Conservation (phyloP, 2,797 vertebrate genomes). For the Argya squamiceps region DNA sequence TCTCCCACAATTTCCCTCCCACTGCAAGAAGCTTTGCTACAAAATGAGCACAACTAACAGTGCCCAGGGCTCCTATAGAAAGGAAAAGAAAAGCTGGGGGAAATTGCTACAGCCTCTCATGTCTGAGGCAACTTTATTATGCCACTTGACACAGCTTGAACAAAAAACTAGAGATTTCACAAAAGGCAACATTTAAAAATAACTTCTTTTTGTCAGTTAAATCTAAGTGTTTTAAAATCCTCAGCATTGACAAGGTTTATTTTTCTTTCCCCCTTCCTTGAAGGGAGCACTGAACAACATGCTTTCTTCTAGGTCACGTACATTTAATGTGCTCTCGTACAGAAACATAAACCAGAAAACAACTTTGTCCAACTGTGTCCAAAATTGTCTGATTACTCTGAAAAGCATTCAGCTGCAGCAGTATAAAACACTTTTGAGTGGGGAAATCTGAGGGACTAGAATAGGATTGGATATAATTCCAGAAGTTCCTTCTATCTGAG, state of each 20-base stretch:
- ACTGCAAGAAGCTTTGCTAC: conserved; percentile 52
- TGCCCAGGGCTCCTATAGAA: conserved; percentile 31
- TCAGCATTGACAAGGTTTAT: not conserved
- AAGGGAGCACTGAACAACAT: not conserved
- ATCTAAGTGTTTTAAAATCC: conserved; percentile 16
- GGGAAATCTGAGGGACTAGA: not conserved
- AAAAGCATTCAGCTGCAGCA: not conserved
- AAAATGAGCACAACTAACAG: conserved; percentile 57
- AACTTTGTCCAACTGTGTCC: not conserved
- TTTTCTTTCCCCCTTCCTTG: not conserved
- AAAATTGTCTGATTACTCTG: not conserved
- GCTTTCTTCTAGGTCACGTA: not conserved
- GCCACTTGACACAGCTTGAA: conserved; percentile 59
- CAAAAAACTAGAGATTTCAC: conserved; percentile 41
- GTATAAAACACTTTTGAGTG: not conserved
- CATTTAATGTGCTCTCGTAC: not conserved
- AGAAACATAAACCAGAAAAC: not conserved
- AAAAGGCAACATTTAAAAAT: conserved; percentile 57
- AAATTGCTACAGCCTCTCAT: conserved; percentile 45
- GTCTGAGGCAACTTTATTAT: conserved; percentile 58
- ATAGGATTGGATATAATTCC: not conserved
- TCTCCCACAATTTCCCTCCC: conserved; percentile 56
- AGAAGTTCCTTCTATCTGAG: not conserved
- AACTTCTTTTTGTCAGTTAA: conserved; percentile 30
- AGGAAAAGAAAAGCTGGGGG: conserved; percentile 39